Evolutionary conservation across 2,888 invertebrate genomes (phyloP).

Genomic region (Schrankia costaestrigalis): DNA sequence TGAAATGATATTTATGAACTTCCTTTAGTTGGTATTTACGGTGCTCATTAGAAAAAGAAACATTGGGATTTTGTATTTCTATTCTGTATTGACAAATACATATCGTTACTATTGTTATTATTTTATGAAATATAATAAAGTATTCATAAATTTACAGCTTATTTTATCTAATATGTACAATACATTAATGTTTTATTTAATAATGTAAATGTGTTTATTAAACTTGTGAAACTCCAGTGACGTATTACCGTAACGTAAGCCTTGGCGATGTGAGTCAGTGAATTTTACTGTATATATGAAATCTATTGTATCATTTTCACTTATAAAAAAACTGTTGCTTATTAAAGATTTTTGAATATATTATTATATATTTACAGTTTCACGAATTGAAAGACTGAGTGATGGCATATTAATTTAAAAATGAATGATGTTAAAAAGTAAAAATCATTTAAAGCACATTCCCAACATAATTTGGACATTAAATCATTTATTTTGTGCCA

Average conservation of each 20-base stretch:
- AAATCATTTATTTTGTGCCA: constrained; percentile 25
- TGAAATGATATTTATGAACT: no score
- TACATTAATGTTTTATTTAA: background rate
- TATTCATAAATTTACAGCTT: background rate
- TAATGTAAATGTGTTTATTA: background rate
- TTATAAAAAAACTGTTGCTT: constrained; percentile 52
- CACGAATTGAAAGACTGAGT: constrained; percentile 72
- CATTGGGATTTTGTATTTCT: no score
- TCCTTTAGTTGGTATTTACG: no score
- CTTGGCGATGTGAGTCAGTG: constrained; percentile 22
- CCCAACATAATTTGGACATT: constrained; percentile 33
- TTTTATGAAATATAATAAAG: no score
- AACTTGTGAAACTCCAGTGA: constrained; percentile 10
- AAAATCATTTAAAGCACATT: constrained; percentile 46
- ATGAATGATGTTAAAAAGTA: constrained; percentile 34
- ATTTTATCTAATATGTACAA: background rate
- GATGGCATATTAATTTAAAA: constrained; percentile 61
- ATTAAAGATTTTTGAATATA: constrained; percentile 50
- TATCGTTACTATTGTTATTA: no score
- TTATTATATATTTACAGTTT: constrained; percentile 54
- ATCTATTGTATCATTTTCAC: constrained; percentile 46
- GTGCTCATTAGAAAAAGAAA: no score
- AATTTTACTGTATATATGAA: constrained; percentile 45
- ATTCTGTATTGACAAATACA: no score
- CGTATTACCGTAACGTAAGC: constrained; percentile 7